Conservation (phyloP, 2,113 vertebrate genomes). For the Salvelinus sp. region DNA sequence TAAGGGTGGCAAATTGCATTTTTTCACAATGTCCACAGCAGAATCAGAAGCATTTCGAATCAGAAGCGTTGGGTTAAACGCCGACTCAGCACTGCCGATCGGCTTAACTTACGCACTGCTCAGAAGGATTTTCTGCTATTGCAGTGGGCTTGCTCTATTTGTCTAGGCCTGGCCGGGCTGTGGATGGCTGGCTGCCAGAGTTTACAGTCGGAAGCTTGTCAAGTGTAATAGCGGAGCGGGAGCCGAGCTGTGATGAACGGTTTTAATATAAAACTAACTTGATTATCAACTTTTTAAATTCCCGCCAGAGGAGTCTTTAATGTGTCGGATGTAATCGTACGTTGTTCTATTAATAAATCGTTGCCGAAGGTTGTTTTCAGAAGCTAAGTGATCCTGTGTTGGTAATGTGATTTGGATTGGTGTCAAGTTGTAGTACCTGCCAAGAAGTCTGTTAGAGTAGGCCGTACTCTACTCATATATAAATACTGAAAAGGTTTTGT, state of each 20-base stretch:
- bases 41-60: background rate
- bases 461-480: too few relatives aligned
- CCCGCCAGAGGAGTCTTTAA: background rate
- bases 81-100: constrained; percentile 6
- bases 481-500: too few relatives aligned
- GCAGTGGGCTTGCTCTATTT: background rate
- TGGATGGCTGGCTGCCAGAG: background rate
- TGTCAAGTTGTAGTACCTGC: too few relatives aligned
- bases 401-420: too few relatives aligned
- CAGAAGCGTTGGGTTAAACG: background rate
- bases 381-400: too few relatives aligned
- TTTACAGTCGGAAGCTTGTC: background rate
- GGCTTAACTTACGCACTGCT: background rate
- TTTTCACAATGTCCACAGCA: constrained; percentile 19
- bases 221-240: background rate
- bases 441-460: too few relatives aligned
- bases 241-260: background rate
- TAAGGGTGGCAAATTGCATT: constrained; percentile 14
- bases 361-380: too few relatives aligned
- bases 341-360: background rate
- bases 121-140: background rate
- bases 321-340: background rate
- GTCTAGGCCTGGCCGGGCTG: background rate
- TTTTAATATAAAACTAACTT: background rate
- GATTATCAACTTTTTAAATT: background rate